Conservation (phyloP, 2,888 invertebrate genomes). For the Drosophila atripex region DNA sequence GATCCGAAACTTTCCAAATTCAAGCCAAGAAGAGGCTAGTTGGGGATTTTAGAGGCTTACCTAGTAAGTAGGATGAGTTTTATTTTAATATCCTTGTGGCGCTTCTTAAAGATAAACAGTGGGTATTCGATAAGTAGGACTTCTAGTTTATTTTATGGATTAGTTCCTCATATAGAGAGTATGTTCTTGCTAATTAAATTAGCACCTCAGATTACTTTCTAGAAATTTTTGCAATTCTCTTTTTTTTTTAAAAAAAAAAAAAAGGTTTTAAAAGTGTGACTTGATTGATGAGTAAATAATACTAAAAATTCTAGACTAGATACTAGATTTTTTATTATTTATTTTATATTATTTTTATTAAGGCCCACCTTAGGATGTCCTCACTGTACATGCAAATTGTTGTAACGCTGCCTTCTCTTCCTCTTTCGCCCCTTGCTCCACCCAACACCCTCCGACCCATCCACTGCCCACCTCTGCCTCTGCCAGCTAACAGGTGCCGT, state of each 20-base stretch:
- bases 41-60: neutral
- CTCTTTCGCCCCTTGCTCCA: neutral
- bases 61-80: neutral
- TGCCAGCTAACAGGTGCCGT: conserved; percentile 68
- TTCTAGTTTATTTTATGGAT: no score
- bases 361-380: neutral
- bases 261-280: neutral
- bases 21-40: neutral
- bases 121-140: neutral
- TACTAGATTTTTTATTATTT: no score
- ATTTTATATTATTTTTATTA: neutral
- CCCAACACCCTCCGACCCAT: neutral
- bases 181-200: neutral
- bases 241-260: no score
- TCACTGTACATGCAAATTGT: conserved; percentile 35
- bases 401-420: conserved; percentile 16
- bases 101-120: neutral
- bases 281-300: no score
- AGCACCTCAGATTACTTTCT: neutral
- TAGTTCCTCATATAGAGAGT: no score
- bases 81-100: neutral
- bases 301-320: no score
- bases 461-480: conserved; percentile 16
- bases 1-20: neutral
- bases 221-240: neutral